These are phyloP conservation scores for Orthonychiurus folsomi DNA, from an alignment of 2,888 invertebrate species.

Conservation along the genomic window DNA sequence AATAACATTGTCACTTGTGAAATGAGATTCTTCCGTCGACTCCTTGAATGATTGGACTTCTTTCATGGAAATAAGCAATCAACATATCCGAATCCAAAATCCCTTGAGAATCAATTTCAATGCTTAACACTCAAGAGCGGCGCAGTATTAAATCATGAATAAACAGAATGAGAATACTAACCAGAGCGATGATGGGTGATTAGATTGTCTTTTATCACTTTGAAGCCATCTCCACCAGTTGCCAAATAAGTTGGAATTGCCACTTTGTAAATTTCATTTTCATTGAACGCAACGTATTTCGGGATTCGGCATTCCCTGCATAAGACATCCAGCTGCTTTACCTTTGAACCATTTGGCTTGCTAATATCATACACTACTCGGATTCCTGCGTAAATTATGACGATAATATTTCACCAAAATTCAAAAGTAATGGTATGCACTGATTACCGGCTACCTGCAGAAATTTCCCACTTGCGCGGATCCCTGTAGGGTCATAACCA, in stretches of 20 bases:
- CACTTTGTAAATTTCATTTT: slow-evolving; percentile 54
- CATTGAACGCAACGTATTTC: slow-evolving; percentile 50
- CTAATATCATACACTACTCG: slow-evolving; percentile 60
- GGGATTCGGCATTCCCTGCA: slow-evolving; percentile 63
- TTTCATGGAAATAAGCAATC: slow-evolving; percentile 51
- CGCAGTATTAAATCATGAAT: background rate
- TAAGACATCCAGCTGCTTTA: slow-evolving; percentile 54
- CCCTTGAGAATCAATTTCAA: too few relatives aligned
- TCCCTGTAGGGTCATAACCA: slow-evolving; percentile 46
- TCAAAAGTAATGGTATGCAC: background rate
- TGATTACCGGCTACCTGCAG: slow-evolving; percentile 69
- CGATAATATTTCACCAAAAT: slow-evolving; percentile 2
- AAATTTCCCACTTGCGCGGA: slow-evolving; percentile 58
- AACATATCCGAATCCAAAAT: slow-evolving; percentile 52
- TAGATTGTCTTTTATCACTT: slow-evolving; percentile 46
- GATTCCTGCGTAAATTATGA: slow-evolving; percentile 49
- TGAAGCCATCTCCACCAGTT: slow-evolving; percentile 66
- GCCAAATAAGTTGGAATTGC: slow-evolving; percentile 58
- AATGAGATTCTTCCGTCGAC: slow-evolving; percentile 54
- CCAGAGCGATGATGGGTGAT: slow-evolving; percentile 43
- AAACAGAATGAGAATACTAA: slow-evolving; percentile 31
- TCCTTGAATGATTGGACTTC: slow-evolving; percentile 56
- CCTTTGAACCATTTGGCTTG: slow-evolving; percentile 55
- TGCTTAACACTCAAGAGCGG: slow-evolving; percentile 21
- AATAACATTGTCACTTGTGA: too few relatives aligned